Percentiles rank a stretch among this genome's conserved stretches.
Evolutionary conservation across 2,888 invertebrate genomes (phyloP).

Genomic region (Sinelater perroti): DNA sequence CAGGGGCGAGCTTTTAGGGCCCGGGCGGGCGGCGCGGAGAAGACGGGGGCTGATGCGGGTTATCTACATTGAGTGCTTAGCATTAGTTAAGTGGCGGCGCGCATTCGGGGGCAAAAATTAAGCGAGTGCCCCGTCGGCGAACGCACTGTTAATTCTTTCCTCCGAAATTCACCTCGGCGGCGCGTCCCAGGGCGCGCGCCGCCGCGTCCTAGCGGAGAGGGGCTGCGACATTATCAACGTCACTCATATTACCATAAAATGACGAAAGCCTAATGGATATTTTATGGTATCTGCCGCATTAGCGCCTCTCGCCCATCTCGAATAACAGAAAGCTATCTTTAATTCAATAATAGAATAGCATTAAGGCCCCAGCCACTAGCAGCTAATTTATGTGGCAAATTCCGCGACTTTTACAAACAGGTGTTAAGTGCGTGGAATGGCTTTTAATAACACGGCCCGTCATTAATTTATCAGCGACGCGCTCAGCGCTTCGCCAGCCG

Average conservation of each 20-base stretch:
- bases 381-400: slow-evolving; percentile 23
- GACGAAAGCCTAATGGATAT: slow-evolving; percentile 38
- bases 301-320: slow-evolving; percentile 25
- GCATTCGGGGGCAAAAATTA: slow-evolving; percentile 43
- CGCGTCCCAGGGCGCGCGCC: no score
- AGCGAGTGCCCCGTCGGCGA: slow-evolving; percentile 30
- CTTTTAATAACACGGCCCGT: slow-evolving; percentile 19
- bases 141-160: no score
- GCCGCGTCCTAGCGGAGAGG: no score
- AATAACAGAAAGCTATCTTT: slow-evolving; percentile 24
- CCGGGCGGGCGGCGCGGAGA: slow-evolving; percentile 21
- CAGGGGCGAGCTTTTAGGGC: slow-evolving; percentile 8
- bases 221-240: slow-evolving; percentile 18
- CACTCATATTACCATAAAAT: slow-evolving; percentile 32
- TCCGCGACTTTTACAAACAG: slow-evolving; percentile 22
- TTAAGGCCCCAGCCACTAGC: slow-evolving; percentile 14
- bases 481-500: background rate
- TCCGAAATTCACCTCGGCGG: no score
- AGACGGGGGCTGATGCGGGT: slow-evolving; percentile 33
- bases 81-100: slow-evolving; percentile 46
- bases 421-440: slow-evolving; percentile 22
- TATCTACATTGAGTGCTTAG: slow-evolving; percentile 47
- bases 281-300: slow-evolving; percentile 33
- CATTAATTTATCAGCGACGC: slow-evolving; percentile 13
- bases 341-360: slow-evolving; percentile 25